Evolutionary conservation across 2,797 vertebrate genomes (phyloP).

Genomic region (Thamnophis elegans): DNA sequence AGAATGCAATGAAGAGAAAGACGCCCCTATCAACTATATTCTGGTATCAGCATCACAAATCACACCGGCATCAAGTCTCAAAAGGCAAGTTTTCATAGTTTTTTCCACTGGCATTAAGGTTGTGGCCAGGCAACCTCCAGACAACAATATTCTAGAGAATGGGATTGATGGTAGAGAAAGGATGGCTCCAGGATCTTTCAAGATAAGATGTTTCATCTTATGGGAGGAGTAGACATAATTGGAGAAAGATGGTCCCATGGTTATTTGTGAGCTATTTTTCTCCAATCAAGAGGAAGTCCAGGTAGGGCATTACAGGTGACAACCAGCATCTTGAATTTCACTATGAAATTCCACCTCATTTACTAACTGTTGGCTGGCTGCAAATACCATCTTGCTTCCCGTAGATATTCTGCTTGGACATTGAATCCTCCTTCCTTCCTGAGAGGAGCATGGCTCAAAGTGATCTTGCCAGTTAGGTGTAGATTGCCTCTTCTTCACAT

Average conservation of each 20-base stretch:
- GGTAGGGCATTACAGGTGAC: background rate
- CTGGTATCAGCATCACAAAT: background rate
- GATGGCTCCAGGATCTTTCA: background rate
- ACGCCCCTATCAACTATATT: background rate
- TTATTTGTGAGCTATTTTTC: background rate
- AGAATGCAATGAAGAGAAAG: background rate
- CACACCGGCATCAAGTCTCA: background rate
- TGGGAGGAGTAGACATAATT: background rate
- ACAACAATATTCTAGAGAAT: background rate
- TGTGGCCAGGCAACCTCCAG: background rate
- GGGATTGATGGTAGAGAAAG: background rate
- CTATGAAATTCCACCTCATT: background rate
- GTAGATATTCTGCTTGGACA: background rate
- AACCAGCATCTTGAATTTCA: background rate
- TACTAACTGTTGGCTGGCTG: background rate
- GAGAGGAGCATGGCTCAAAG: background rate
- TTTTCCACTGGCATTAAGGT: background rate
- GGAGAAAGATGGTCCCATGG: background rate
- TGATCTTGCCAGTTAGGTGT: background rate
- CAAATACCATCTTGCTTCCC: background rate
- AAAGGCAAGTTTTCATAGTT: background rate
- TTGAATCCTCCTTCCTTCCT: background rate
- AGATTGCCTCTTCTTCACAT: background rate
- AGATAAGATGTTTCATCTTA: background rate
- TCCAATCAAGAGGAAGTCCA: background rate